Base-by-base conservation (phyloP, 53 echinoderm and acorn worm species). In the Stichopus horrens region DNA sequence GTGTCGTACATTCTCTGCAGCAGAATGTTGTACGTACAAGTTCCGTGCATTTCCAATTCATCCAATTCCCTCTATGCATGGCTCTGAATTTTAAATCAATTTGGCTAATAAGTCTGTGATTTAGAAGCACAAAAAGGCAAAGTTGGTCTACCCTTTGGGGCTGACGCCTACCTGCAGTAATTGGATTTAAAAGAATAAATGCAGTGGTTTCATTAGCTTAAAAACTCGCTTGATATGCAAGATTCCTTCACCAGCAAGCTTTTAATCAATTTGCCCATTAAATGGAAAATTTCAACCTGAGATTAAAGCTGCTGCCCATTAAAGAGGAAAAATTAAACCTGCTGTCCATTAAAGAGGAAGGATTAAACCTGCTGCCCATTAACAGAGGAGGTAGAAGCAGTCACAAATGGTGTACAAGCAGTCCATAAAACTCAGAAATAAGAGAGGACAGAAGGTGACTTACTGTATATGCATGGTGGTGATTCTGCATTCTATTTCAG, bases 181-280 rank as follows among this genome's bases (percentile, higher is more conserved):
- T 81, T 81, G 21, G 81, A 81, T 81, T 81, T 16, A 18, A 71
- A 71, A 71, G 71, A 71, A 71, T 71, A 13, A 71, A 71, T 2
- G 14, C 71, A 16, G 71, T 55, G 54, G 20, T 58, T 54, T 56
- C 16, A 57, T 81, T 54, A 21, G 79, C 54, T 79, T 55, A 79
- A 54, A 23, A 54, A 14, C n/a, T 54, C 21, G 81, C 81, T 81
- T 53, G 55, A 81, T 20, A 18, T 21, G 21, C 56, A 10, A 9
- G 58, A 19, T 79, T 79, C 20, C 55, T 51, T 79, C 51, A 56
- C 8, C 56, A 57, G 81, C 81, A 81, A 53, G n/a, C 81, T 81
- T 81, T 81, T 81, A 81, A 81, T 81, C 81, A 81, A 58, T 81
- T 81, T 81, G 81, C n/a, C 56, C 57, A 81, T 81, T 81, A 81